Percentiles rank a stretch among this genome's conserved stretches.
These are phyloP conservation scores for Albula glossodonta DNA, from an alignment of 2,113 vertebrate genomes.

Conservation along the genomic window DNA sequence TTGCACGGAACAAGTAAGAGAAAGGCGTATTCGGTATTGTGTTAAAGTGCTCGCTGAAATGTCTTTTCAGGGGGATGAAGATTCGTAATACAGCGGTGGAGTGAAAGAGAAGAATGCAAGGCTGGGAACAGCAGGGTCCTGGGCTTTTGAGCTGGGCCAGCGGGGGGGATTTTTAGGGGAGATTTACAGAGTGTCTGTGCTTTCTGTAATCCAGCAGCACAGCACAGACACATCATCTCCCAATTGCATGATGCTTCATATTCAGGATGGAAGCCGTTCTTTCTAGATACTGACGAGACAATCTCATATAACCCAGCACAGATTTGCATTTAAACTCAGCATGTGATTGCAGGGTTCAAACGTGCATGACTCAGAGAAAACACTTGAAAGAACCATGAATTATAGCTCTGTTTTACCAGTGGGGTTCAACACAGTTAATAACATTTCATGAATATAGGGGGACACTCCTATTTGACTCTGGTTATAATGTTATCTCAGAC, in stretches of 20 bases:
- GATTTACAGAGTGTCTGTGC: constrained; percentile 24
- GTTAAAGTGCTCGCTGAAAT: neutral
- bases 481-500: no score
- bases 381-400: no score
- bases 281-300: neutral
- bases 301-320: neutral
- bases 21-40: constrained; percentile 14
- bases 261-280: neutral
- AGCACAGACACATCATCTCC: no score
- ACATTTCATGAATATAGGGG: no score
- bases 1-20: neutral
- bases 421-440: no score
- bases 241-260: neutral
- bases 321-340: constrained; percentile 15
- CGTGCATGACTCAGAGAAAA: neutral
- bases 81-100: constrained; percentile 55
- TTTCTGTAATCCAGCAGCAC: constrained; percentile 13
- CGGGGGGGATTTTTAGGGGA: constrained; percentile 31
- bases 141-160: constrained; percentile 30
- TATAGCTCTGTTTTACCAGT: no score
- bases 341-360: neutral
- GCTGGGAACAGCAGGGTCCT: constrained; percentile 53
- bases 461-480: no score
- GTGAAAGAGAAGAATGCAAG: constrained; percentile 52
- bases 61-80: neutral